These are phyloP conservation scores for Balanococcus diminutus DNA, from an alignment of 2,888 invertebrate genomes.

Conservation along the genomic window DNA sequence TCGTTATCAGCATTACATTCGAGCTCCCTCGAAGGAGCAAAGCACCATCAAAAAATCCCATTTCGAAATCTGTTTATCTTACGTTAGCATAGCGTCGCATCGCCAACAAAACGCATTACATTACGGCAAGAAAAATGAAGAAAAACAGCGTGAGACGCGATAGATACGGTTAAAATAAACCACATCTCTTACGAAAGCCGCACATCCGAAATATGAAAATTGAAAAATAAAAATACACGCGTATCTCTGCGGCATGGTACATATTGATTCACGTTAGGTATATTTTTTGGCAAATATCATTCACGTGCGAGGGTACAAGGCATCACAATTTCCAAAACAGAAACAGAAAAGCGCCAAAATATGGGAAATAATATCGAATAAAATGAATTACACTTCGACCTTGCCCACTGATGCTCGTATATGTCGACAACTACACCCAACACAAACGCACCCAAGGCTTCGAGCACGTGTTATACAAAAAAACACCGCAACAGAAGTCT, in stretches of 20 bases:
- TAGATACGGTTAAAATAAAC: background rate
- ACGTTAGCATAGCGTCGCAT: too few relatives aligned
- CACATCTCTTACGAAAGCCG: too few relatives aligned
- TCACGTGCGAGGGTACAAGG: too few relatives aligned
- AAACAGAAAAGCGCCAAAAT: background rate
- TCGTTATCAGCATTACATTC: too few relatives aligned
- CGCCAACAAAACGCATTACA: too few relatives aligned
- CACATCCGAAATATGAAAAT: background rate
- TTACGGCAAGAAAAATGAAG: background rate
- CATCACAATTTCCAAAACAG: too few relatives aligned
- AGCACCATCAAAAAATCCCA: too few relatives aligned
- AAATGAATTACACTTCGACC: background rate
- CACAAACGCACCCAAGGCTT: background rate
- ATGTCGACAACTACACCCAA: background rate
- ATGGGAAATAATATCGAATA: background rate
- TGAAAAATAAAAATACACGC: background rate
- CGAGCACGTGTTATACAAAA: background rate
- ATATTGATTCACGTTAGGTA: too few relatives aligned
- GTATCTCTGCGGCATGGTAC: too few relatives aligned
- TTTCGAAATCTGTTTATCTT: too few relatives aligned
- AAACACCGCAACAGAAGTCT: background rate
- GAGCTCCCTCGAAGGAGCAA: too few relatives aligned
- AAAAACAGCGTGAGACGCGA: background rate
- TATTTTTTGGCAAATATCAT: too few relatives aligned
- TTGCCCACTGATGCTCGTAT: background rate